Evolutionary conservation across 2,113 vertebrate genomes (phyloP), one percentile per base, ranked within the genome.

Genomic region (Marmota flaviventris): DNA sequence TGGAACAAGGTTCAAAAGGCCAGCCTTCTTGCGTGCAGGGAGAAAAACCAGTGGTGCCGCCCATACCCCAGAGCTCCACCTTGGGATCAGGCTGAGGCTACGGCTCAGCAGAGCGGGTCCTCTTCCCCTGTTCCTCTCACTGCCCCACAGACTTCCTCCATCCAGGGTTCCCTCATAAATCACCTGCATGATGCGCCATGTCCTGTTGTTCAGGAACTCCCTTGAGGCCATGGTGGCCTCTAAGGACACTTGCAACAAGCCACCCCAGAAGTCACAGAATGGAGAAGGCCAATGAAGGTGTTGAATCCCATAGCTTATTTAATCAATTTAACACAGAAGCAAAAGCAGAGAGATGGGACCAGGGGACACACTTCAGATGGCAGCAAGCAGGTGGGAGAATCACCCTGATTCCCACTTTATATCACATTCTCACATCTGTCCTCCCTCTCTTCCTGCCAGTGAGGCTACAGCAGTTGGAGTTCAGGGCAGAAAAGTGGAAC

Each of bases 341-440:
- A 27, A 81, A 34, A n/a, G 45, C 39, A 37, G 37, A n/a, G 58
- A 45, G 42, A 8, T 8, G 4, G 34, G 29, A 24, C 39, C 25
- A 58, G 20, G 76, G 45, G 69, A 58, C 61, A 11, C n/a, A 32
- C n/a, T 42, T 6, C 13, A 42, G 51, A 53, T 18, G 42, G 5
- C 22, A 18, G 34, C 32, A 32, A 76, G 37, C 10, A 42, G 51
- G 45, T 18, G 42, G 5, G 27, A 16, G 34, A 25, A 2, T 42
- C 75, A 11, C 10, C 37, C 85, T n/a, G 48, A 73, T 39, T 37
- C 76, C 79, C 11, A 20, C 45, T 34, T 78, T 34, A 45, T 4
- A 3, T 8, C 32, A 10, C 42, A 17, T 2, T 42, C 37, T 27
- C 7, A 16, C 1, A 4, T 4, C 29, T 12, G 1, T 65, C 18